Evolutionary conservation across 2,113 vertebrate species (phyloP).

Genomic region (Cebidichthys violaceus): DNA sequence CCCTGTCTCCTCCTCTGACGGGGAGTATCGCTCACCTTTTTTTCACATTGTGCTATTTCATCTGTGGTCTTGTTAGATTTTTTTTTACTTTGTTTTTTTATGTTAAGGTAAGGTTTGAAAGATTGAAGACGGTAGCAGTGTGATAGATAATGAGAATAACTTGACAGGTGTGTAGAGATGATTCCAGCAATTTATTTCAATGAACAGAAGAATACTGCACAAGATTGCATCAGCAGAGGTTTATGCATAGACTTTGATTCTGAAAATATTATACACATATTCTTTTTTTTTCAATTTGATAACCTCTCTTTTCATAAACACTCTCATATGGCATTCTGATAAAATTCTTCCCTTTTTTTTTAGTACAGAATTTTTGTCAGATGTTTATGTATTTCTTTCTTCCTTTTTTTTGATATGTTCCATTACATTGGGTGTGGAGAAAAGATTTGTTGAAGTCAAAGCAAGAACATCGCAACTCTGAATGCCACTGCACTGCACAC

Average conservation of each 20-base stretch:
- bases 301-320: constrained; percentile 65
- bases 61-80: background rate
- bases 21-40: constrained; percentile 43
- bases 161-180: constrained; percentile 30
- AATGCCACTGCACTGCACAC: constrained; percentile 70
- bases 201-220: constrained; percentile 74
- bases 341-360: constrained; percentile 39
- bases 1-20: constrained; percentile 39
- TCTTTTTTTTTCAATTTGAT: constrained; percentile 29
- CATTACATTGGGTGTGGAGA: constrained; percentile 38
- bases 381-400: constrained; percentile 42
- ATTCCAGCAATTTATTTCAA: constrained; percentile 79
- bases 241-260: constrained; percentile 83
- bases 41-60: background rate
- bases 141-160: constrained; percentile 13
- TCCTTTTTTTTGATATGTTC: constrained; percentile 57
- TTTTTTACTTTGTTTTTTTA: background rate
- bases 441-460: constrained; percentile 48
- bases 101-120: background rate
- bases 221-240: constrained; percentile 78
- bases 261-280: constrained; percentile 76
- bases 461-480: constrained; percentile 55
- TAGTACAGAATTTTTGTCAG: constrained; percentile 33
- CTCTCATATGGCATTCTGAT: constrained; percentile 42
- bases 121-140: background rate